A percentile compares a stretch with the other conserved stretches of the same genome.
phyloP scores from a whole-genome alignment of 1,140 invertebrate species.

The Drosophila nikananu region DNA sequence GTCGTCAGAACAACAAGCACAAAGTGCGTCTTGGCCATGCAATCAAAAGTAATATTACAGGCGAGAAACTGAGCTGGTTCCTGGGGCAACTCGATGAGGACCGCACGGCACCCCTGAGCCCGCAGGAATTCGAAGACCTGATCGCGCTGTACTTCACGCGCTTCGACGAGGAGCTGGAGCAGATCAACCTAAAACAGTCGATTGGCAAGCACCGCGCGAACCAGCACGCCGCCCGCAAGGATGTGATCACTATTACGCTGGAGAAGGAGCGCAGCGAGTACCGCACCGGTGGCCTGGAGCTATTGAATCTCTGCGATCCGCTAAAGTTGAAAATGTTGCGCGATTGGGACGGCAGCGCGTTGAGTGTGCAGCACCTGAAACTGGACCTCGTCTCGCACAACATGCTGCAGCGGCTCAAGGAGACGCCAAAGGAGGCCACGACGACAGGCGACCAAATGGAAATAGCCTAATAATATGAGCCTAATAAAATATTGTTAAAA shows the following conservation, averaged over 20 bases:
- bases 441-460: conserved; percentile 48
- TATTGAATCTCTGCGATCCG: conserved; percentile 82
- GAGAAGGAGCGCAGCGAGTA: conserved; percentile 90
- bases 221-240: conserved; percentile 91
- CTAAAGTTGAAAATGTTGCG: conserved; percentile 71
- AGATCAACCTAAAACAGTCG: conserved; percentile 91
- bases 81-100: conserved; percentile 87
- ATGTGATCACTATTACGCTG: conserved; percentile 90
- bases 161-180: conserved; percentile 91
- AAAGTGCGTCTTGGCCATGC: conserved; percentile 88
- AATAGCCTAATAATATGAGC: conserved; percentile 14
- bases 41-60: conserved; percentile 90
- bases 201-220: conserved; percentile 88
- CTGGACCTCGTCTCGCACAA: conserved; percentile 76
- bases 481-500: conserved; percentile 11
- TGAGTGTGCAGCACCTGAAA: conserved; percentile 83
- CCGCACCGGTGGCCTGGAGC: conserved; percentile 89
- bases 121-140: conserved; percentile 87
- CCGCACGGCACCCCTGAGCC: conserved; percentile 86
- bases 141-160: conserved; percentile 87
- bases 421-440: neutral
- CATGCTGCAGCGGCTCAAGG: conserved; percentile 72
- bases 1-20: conserved; percentile 88
- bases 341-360: conserved; percentile 82
- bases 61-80: conserved; percentile 91